Conservation (phyloP, 2,888 invertebrate species). For the Lycocerus yunnanus region DNA sequence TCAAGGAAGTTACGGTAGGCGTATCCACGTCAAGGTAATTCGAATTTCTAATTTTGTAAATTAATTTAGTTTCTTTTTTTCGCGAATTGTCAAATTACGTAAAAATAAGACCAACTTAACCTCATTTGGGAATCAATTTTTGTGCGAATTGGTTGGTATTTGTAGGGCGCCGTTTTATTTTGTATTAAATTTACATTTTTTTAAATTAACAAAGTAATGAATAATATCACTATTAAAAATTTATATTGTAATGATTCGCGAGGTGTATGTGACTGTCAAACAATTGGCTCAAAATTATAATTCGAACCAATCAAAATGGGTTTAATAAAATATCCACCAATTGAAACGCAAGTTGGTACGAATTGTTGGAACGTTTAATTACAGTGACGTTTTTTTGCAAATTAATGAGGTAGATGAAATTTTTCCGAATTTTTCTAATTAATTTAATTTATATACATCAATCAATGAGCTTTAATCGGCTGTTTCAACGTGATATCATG, state of each 20-base stretch:
- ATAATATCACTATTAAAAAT: background rate
- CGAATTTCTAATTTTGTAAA: background rate
- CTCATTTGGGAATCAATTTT: background rate
- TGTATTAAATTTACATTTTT: background rate
- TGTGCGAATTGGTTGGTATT: background rate
- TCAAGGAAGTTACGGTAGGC: background rate
- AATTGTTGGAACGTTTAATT: too few species aligned
- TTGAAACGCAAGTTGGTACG: too few species aligned
- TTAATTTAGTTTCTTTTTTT: background rate
- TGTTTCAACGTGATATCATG: too few species aligned
- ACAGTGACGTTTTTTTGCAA: too few species aligned
- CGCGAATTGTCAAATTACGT: conserved; percentile 18
- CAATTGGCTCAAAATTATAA: background rate
- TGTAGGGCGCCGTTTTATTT: background rate
- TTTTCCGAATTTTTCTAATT: too few species aligned
- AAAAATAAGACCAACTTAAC: background rate
- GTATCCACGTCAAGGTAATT: conserved; percentile 5
- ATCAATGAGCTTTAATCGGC: too few species aligned
- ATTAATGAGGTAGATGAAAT: too few species aligned
- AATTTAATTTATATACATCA: too few species aligned
- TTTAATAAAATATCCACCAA: too few species aligned
- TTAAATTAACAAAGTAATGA: background rate
- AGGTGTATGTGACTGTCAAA: background rate
- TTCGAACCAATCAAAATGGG: background rate
- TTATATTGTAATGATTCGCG: background rate